Conservation (phyloP, 1,140 invertebrate genomes). For the Aphis gossypii region DNA sequence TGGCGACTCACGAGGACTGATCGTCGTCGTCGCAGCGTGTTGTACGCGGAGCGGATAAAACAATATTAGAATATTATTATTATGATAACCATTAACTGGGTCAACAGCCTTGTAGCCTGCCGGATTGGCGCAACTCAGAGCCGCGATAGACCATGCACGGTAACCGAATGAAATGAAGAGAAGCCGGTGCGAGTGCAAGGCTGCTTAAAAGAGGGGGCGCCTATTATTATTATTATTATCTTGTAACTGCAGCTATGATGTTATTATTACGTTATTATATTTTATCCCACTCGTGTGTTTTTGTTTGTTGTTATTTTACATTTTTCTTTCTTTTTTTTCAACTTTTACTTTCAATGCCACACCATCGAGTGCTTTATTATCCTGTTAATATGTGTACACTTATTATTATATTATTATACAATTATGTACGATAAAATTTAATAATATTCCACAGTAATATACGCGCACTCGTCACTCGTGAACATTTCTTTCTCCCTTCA, state of each 20-base stretch:
- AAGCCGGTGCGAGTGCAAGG: not conserved
- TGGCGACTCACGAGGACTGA: not conserved
- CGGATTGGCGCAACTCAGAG: not conserved
- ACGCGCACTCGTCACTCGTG: not conserved
- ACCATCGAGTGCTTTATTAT: not conserved
- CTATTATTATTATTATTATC: not conserved
- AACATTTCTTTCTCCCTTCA: not conserved
- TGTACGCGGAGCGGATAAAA: not conserved
- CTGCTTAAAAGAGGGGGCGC: not conserved
- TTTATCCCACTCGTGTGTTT: not conserved
- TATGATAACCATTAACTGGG: slow-evolving; percentile 24
- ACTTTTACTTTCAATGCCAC: slow-evolving; percentile 44
- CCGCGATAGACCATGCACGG: not conserved
- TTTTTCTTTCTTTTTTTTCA: not conserved
- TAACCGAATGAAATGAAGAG: slow-evolving; percentile 33
- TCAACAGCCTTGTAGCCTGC: not conserved
- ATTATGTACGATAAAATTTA: not conserved
- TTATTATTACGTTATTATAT: not conserved
- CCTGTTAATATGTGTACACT: not conserved
- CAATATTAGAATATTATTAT: slow-evolving; percentile 19
- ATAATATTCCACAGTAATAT: not conserved
- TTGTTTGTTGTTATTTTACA: slow-evolving; percentile 14
- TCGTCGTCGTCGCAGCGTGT: not conserved
- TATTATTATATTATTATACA: not conserved
- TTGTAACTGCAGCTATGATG: not conserved